Base-by-base conservation (phyloP, 1,140 invertebrate species). In the Penaeus vannamei region DNA sequence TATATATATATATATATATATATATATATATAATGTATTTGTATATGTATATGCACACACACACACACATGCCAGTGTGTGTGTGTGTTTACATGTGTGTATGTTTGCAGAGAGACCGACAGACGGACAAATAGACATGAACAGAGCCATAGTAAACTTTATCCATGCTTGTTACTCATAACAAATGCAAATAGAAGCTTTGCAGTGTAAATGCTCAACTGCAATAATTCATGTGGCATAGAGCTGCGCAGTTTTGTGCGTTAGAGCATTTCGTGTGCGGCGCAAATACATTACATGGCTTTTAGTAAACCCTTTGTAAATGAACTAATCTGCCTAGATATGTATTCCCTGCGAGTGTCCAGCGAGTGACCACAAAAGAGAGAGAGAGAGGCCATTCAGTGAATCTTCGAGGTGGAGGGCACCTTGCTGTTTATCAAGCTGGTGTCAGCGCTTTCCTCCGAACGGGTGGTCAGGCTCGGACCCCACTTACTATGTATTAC, bases 81-180 rank as follows among this genome's bases (percentile, higher is more conserved):
- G 29, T n/a, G 32, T 72, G 32, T 72, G 32, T 72, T 29, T 72
- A 72, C 32, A 72, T n/a, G 32, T 72, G 1, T 72, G n/a, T 76
- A 76, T 76, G n/a, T 76, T 19, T 76, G 5, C 32, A 76, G 29
- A 76, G 8, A 76, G 29, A 76, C 17, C 20, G 69, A 72, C n/a
- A 83, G 81, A 83, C 42, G 60, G 81, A 83, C 23, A 83, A 29
- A 61, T 20, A 76, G 69, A 76, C 20, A 76, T 5, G 32, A 20
- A 32, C 22, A 36, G 26, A 76, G 26, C 19, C 22, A 64, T 61
- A 64, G 23, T n/a, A 1, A 72, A 8, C 29, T 66, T 66, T 66
- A 66, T 19, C 10, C 29, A 66, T 66, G 17, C 64, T 29, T 10
- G 64, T 29, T 66, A n/a, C n/a, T n/a, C n/a, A n/a, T n/a, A 42